Conservation (phyloP, 2,797 vertebrate genomes). For the Hipposideros larvatus region DNA sequence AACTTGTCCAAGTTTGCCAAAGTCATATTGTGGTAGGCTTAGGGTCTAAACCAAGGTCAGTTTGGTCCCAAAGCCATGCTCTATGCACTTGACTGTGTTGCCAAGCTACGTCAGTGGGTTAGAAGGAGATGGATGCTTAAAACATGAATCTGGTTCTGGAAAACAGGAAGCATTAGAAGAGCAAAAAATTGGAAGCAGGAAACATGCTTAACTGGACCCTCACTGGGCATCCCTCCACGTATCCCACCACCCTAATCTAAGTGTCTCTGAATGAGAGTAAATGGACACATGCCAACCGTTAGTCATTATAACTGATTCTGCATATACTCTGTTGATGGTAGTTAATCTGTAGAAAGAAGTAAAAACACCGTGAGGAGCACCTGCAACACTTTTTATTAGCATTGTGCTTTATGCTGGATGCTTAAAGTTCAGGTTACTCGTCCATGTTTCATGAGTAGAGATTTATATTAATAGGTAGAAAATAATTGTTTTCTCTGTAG, state of each 20-base stretch:
- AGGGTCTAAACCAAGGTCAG: background rate
- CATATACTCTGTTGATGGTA: background rate
- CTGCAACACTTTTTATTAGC: background rate
- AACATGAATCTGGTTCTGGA: too few species aligned
- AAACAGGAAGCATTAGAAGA: background rate
- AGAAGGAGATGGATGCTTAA: background rate
- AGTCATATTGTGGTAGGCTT: background rate
- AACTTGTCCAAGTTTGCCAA: background rate
- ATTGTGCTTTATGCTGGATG: too few species aligned
- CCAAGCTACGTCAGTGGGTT: rapidly evolving
- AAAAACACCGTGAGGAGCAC: background rate
- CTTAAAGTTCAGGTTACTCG: background rate
- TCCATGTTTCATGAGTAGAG: background rate
- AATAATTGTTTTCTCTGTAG: background rate
- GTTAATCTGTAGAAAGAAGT: background rate
- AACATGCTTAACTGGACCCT: background rate
- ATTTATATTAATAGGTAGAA: background rate
- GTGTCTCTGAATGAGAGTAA: background rate
- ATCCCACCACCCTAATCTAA: background rate
- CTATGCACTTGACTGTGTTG: background rate
- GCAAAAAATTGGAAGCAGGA: background rate
- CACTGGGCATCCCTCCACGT: background rate
- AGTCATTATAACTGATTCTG: rapidly evolving
- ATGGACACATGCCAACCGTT: background rate
- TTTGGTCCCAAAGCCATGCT: background rate